Percentiles rank a stretch among this genome's conserved stretches.
phyloP scores from a whole-genome alignment of 1,140 invertebrate genomes.

The Ceratina japonica region DNA sequence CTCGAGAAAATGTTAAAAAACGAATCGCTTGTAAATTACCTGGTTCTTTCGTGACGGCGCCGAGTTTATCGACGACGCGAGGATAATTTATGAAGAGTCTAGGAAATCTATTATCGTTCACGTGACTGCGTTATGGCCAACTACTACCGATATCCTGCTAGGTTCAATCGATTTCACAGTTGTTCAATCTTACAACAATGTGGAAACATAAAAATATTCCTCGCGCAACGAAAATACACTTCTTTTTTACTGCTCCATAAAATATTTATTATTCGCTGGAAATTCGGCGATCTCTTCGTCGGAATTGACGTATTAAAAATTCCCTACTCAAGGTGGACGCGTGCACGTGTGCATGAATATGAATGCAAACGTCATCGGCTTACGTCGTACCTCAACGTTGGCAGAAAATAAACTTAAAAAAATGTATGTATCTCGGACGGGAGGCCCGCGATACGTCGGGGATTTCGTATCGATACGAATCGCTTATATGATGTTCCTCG shows the following conservation, averaged over 20 bases:
- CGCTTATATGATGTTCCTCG: neutral
- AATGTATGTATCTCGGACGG: neutral
- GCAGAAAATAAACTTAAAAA: neutral
- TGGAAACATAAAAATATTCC: no score
- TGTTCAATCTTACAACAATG: no score
- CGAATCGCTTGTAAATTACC: conserved; percentile 30
- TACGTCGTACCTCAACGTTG: neutral
- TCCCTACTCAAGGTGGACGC: neutral
- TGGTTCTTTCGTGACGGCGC: no score
- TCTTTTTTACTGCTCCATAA: no score
- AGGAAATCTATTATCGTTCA: neutral
- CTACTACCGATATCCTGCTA: neutral
- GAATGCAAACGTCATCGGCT: neutral
- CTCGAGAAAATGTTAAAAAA: no score
- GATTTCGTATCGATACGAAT: neutral
- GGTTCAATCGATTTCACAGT: neutral
- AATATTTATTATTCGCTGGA: no score
- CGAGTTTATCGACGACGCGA: neutral
- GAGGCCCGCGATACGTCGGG: neutral
- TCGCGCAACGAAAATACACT: no score
- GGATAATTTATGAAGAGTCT: neutral
- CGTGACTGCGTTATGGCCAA: neutral
- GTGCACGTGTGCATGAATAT: neutral
- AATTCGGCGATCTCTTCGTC: no score
- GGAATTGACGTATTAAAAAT: neutral